Percentiles rank a stretch among this genome's conserved stretches.
phyloP scores from a whole-genome alignment of 2,888 invertebrate genomes.

The Phyto melanocephala region DNA sequence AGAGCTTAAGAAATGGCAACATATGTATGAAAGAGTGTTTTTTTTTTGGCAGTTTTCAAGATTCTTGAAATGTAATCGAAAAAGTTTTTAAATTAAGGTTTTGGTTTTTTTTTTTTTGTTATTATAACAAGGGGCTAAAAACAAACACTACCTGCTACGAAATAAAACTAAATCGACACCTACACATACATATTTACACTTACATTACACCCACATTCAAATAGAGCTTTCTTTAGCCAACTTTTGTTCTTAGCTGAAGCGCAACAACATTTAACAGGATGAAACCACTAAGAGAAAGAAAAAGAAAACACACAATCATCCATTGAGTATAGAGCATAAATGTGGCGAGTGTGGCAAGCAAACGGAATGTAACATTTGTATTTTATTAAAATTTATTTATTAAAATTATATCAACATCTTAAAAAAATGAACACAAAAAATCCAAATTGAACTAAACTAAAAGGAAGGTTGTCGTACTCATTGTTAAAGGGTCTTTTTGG shows the following conservation, averaged over 20 bases:
- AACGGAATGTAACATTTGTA: constrained; percentile 50
- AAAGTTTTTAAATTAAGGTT: constrained; percentile 60
- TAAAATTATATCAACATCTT: constrained; percentile 53
- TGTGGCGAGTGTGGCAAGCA: constrained; percentile 24
- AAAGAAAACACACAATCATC: neutral
- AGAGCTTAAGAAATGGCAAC: constrained; percentile 10
- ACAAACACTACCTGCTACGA: constrained; percentile 14
- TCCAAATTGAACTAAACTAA: constrained; percentile 14
- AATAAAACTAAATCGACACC: neutral
- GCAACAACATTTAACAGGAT: constrained; percentile 28
- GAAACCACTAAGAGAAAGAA: constrained; percentile 31
- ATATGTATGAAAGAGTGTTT: neutral
- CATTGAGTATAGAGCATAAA: constrained; percentile 6
- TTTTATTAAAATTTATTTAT: constrained; percentile 63
- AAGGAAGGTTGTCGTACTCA: constrained; percentile 11
- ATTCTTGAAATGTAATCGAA: constrained; percentile 54
- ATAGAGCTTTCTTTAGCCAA: neutral
- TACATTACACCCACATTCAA: neutral
- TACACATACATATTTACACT: neutral
- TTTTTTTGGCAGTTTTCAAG: neutral
- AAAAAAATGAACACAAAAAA: constrained; percentile 22
- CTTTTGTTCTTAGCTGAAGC: constrained; percentile 3
- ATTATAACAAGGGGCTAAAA: constrained; percentile 19
- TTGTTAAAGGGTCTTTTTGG: neutral
- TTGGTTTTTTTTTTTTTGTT: neutral